These are phyloP conservation scores for Thunnus maccoyii DNA, from an alignment of 2,113 vertebrate genomes.

Conservation along the genomic window DNA sequence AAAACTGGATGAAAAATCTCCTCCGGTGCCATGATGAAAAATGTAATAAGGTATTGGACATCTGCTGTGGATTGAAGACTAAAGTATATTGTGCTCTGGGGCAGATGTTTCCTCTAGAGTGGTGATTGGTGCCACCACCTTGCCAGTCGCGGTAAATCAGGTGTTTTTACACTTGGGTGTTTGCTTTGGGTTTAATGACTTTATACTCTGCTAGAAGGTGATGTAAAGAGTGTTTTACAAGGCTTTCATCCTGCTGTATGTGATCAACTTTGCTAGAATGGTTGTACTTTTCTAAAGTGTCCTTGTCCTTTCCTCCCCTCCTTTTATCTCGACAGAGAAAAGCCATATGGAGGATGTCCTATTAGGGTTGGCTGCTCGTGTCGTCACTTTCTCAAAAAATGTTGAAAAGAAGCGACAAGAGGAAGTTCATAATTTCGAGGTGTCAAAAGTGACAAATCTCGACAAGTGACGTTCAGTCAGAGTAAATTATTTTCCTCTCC, in stretches of 20 bases:
- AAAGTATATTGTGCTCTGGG: constrained; percentile 63
- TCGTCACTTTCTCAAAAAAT: constrained; percentile 7
- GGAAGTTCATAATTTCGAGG: constrained; percentile 29
- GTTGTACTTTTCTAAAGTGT: constrained; percentile 15
- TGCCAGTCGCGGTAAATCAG: constrained; percentile 63
- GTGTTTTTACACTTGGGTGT: constrained; percentile 52
- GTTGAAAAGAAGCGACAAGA: background rate
- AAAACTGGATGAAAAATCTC: constrained; percentile 87
- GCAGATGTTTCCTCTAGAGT: constrained; percentile 86
- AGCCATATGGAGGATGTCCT: constrained; percentile 29
- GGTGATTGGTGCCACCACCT: constrained; percentile 61
- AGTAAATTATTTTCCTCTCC: constrained; percentile 12
- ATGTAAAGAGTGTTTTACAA: constrained; percentile 26
- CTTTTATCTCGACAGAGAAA: constrained; percentile 13
- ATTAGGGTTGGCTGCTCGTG: constrained; percentile 9
- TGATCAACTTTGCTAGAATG: constrained; percentile 31
- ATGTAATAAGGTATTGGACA: constrained; percentile 90
- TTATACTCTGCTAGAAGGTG: constrained; percentile 12
- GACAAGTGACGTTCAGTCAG: constrained; percentile 30
- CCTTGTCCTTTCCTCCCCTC: background rate
- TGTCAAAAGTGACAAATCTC: constrained; percentile 46
- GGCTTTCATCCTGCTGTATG: constrained; percentile 19
- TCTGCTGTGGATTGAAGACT: constrained; percentile 87
- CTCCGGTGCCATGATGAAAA: constrained; percentile 90
- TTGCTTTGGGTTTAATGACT: constrained; percentile 36